phyloP scores from a whole-genome alignment of 2,888 invertebrate genomes.

The Dioctria linearis region DNA sequence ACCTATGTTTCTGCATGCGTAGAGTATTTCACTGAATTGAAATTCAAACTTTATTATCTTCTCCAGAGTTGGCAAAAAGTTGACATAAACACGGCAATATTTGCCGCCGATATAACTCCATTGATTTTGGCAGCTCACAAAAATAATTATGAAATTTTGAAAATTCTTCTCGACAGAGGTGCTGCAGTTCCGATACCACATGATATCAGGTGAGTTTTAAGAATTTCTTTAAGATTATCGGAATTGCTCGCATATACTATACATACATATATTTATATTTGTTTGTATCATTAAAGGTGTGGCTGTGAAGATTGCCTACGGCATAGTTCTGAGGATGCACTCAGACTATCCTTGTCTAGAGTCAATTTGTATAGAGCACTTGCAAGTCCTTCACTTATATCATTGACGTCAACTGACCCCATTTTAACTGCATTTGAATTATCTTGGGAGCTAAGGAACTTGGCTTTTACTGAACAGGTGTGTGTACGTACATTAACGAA shows the following conservation, averaged over 20 bases:
- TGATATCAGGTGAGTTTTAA: conserved; percentile 78
- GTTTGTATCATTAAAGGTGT: conserved; percentile 72
- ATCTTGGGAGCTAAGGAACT: conserved; percentile 92
- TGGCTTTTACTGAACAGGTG: conserved; percentile 90
- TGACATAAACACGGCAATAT: conserved; percentile 85
- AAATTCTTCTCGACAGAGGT: conserved; percentile 92
- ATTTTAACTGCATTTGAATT: conserved; percentile 94
- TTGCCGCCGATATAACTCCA: conserved; percentile 95
- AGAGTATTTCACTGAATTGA: conserved; percentile 3
- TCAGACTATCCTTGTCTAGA: conserved; percentile 88
- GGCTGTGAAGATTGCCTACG: conserved; percentile 91
- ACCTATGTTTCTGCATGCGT: background rate
- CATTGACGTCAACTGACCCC: conserved; percentile 92
- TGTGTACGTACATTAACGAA: background rate
- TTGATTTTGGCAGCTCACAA: conserved; percentile 93
- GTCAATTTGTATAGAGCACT: conserved; percentile 94
- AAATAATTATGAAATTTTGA: conserved; percentile 97
- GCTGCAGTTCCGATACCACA: conserved; percentile 93
- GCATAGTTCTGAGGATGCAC: conserved; percentile 80
- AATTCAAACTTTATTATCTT: conserved; percentile 4
- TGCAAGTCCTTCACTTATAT: conserved; percentile 94
- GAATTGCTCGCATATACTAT: background rate
- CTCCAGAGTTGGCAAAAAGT: conserved; percentile 89
- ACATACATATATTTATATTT: too few species aligned
- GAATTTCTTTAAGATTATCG: background rate